phyloP scores from a whole-genome alignment of 64 coral and sea anemone species.

The Platygyra sinensis region DNA sequence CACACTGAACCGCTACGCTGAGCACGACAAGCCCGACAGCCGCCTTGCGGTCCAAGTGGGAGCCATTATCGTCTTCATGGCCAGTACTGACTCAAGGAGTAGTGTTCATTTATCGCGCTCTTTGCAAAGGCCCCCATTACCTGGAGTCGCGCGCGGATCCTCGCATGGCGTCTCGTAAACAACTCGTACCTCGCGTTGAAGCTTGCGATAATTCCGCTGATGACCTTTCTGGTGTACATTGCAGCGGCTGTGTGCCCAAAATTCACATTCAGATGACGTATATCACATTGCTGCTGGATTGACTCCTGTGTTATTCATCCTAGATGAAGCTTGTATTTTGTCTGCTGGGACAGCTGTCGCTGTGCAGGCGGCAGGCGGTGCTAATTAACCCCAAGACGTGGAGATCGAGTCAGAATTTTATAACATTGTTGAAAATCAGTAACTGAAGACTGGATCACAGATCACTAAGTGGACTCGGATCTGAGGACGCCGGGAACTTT shows the following conservation, averaged over 20 bases:
- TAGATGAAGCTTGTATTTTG: conserved; percentile 77
- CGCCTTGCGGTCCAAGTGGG: conserved; percentile 76
- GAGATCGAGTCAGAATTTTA: no score
- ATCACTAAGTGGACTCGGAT: no score
- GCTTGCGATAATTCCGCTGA: conserved; percentile 73
- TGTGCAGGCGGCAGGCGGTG: neutral
- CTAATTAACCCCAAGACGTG: no score
- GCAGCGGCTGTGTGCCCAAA: conserved; percentile 35
- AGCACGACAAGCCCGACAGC: conserved; percentile 50
- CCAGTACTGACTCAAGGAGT: conserved; percentile 75
- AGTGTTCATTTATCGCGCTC: conserved; percentile 80
- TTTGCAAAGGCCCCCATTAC: conserved; percentile 60
- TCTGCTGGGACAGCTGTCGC: neutral
- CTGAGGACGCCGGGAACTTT: no score
- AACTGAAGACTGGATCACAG: neutral
- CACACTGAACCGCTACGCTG: conserved; percentile 77
- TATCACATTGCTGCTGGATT: conserved; percentile 71
- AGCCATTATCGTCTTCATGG: conserved; percentile 72
- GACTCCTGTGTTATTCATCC: conserved; percentile 84
- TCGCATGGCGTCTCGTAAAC: conserved; percentile 57
- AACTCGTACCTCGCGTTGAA: conserved; percentile 85
- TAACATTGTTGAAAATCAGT: neutral
- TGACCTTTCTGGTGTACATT: conserved; percentile 66
- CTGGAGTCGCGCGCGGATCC: conserved; percentile 62
- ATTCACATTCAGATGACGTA: conserved; percentile 40